Base-by-base conservation (phyloP, 2,888 invertebrate species). In the Pterostichus madidus region DNA sequence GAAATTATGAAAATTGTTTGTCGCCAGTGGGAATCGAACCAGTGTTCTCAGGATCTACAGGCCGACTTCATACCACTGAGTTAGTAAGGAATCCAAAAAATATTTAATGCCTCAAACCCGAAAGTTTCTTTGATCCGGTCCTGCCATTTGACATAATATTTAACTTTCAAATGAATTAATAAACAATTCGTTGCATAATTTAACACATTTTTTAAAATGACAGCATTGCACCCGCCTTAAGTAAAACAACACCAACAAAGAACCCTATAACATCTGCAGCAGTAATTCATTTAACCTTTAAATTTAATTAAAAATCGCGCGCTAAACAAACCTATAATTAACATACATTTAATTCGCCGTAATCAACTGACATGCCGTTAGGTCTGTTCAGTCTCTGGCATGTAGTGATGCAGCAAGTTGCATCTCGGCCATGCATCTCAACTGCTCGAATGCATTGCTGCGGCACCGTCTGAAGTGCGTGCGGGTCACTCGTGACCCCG, bases 321-420 rank as follows among this genome's bases (percentile, higher is more conserved):
- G 13, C 35, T 64, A 64, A 71, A 44, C 68, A 71, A 71, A 71
- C 68, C 44, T 44, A 13, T 13, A 71, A 71, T 71, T 71, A 71
- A 71, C 68, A 71, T 71, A 71, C 68, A 71, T 71, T 71, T 71
- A 71, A 71, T 71, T 71, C 68, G 6, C 46, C 17, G 24, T 71
- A 17, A 17, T 39, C 39, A 56, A 56, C 17, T 5, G n/a, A 10
- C 17, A 10, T 56, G 15, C 56, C 56, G 56, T 56, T 56, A 56
- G 56, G 2, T 56, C 2, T 5, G 56, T 10, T 24, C 24, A 3
- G 24, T 24, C 24, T 24, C 24, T 3, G 24, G 24, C 24, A 24
- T 24, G 24, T 13, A n/a, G 13, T n/a, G 39, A n/a, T 39, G 64
- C n/a, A 31, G 64, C 64, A 68, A 35, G 8, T 7, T 39, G 68